A percentile compares a stretch with the other conserved stretches of the same genome.
These are phyloP conservation scores for Thryonomys swinderianus DNA, from an alignment of 2,113 vertebrate genomes.

Conservation along the genomic window DNA sequence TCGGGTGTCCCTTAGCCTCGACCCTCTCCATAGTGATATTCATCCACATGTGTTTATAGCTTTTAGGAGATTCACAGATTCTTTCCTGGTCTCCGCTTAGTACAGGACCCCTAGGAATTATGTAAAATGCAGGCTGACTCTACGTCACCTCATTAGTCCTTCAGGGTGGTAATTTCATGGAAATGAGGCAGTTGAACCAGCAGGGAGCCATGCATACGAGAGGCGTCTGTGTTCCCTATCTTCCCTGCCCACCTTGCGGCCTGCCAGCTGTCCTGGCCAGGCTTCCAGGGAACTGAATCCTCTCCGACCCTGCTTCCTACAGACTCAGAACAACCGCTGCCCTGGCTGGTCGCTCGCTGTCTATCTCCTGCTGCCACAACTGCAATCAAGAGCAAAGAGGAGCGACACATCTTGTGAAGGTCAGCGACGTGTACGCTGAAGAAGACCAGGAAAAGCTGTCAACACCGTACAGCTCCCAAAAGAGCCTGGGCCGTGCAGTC, in stretches of 20 bases:
- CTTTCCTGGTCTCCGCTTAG: not conserved
- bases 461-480: not conserved
- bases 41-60: conserved; percentile 1
- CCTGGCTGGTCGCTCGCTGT: not conserved
- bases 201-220: conserved; percentile 5
- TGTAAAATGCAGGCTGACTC: conserved; percentile 67
- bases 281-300: not conserved
- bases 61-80: conserved; percentile 35
- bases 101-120: conserved; percentile 55
- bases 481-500: not conserved
- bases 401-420: not conserved
- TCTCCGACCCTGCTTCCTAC: not conserved
- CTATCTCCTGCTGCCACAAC: not conserved
- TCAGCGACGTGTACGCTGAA: not conserved
- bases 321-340: not conserved
- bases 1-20: not conserved
- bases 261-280: not conserved
- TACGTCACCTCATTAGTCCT: conserved; percentile 53
- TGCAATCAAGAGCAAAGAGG: not conserved
- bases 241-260: not conserved
- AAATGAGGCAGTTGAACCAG: conserved; percentile 65
- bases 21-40: not conserved
- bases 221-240: conserved; percentile 8
- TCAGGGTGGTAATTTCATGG: conserved; percentile 57
- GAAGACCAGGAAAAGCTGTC: conserved; percentile 8